phyloP scores from a whole-genome alignment of 2,797 vertebrate species.

The Centroberyx gerrardi region DNA sequence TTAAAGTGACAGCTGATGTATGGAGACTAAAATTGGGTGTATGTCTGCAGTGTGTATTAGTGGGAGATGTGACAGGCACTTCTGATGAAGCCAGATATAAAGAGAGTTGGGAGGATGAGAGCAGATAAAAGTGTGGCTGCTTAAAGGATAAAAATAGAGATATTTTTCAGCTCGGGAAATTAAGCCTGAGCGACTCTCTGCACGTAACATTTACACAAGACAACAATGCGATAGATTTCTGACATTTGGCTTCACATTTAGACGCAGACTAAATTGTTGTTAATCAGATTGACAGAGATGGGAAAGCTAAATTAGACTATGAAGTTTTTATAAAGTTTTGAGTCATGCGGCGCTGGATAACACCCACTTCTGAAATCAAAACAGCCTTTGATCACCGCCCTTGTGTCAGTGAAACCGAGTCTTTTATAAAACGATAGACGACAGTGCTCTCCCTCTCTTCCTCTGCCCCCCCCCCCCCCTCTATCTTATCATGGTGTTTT shows the following conservation, averaged over 20 bases:
- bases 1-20: constrained; percentile 11
- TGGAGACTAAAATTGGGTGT: not conserved
- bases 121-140: constrained; percentile 43
- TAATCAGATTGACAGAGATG: not conserved
- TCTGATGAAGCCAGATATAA: constrained; percentile 39
- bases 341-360: constrained; percentile 24
- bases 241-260: too few relatives aligned
- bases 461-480: not conserved
- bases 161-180: not conserved
- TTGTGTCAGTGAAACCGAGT: constrained; percentile 14
- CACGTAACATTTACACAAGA: not conserved
- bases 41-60: constrained; percentile 23
- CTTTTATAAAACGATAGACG: constrained; percentile 52
- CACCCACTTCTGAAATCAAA: constrained; percentile 28
- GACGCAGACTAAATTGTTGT: not conserved
- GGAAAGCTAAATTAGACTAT: constrained; percentile 6
- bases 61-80: constrained; percentile 19
- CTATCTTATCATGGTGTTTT: constrained; percentile 58
- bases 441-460: not conserved
- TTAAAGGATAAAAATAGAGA: constrained; percentile 16
- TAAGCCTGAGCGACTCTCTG: constrained; percentile 15
- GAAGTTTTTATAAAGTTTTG: not conserved
- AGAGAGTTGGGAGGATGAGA: constrained; percentile 5
- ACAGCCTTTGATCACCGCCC: constrained; percentile 43
- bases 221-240: too few relatives aligned